These are phyloP conservation scores for Amblyteles armatorius DNA, from an alignment of 2,888 invertebrate genomes.

Conservation along the genomic window DNA sequence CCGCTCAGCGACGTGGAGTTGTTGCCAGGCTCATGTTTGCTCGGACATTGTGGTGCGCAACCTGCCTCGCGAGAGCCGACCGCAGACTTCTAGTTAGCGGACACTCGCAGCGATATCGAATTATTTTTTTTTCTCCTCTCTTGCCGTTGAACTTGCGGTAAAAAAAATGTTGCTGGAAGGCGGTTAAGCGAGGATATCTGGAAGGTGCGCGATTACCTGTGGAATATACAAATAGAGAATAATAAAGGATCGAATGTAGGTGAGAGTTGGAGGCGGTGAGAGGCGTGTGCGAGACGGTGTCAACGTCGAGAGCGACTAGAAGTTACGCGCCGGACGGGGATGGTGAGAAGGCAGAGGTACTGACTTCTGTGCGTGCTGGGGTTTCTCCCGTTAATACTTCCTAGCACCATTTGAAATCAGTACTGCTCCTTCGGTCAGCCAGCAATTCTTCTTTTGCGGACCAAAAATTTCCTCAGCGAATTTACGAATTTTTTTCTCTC, in stretches of 20 bases:
- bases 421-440: conserved; percentile 82
- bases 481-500: conserved; percentile 57
- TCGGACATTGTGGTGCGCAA: conserved; percentile 41
- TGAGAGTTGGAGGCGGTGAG: neutral
- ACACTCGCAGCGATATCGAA: conserved; percentile 9
- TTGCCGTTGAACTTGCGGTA: conserved; percentile 54
- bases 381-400: conserved; percentile 76
- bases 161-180: conserved; percentile 25
- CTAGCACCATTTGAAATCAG: conserved; percentile 85
- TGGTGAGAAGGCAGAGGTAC: conserved; percentile 82
- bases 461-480: neutral
- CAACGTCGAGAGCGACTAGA: neutral
- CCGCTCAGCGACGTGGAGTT: neutral
- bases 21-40: conserved; percentile 31
- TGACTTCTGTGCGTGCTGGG: conserved; percentile 84
- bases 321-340: neutral
- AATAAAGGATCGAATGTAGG: neutral
- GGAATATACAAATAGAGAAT: neutral
- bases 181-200: conserved; percentile 21
- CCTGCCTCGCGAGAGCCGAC: conserved; percentile 46
- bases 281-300: neutral
- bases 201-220: conserved; percentile 29
- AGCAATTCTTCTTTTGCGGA: conserved; percentile 41
- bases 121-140: conserved; percentile 23
- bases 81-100: conserved; percentile 63